Base-by-base conservation (phyloP, 30 jellyfish, hydroid and myxozoan species). In the Hydractinia symbiolongicarpus region DNA sequence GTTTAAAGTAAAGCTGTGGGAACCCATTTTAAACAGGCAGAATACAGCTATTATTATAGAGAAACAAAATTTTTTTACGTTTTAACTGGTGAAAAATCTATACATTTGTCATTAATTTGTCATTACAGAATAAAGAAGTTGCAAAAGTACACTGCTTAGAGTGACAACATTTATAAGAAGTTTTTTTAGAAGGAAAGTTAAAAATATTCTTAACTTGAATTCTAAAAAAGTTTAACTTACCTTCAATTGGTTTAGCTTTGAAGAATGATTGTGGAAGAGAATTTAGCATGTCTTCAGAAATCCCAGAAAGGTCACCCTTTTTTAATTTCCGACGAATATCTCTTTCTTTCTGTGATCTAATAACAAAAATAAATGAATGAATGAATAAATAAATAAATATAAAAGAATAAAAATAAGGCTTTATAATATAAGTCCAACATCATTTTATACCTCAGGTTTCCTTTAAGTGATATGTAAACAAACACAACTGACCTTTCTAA, bases 281-380 rank as follows among this genome's bases (percentile, higher is more conserved):
- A 53, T 88, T 73, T 54, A 91, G 82, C 44, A 91, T 88, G 51
- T 86, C 95, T 66, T 86, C 95, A 49, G 97, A 88, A 19, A 91
- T 88, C 9, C 97, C 95, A 58, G 96, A 69, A 9, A 91, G 67
- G 54, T 91, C 97, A 51, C 97, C 97, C 64, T 82, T 86, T 68
- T 86, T 86, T 20, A 91, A 79, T 66, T 86, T 91, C 53, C 85
- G 94, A 8, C 97, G 76, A 50, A 91, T 91, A 13, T 91, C 97
- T 86, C 97, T 88, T 76, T 91, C 97, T 72, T 58, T 77, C 73
- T 91, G 97, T 21, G 90, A 70, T 79, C 97, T 91, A 40, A 4
- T 4, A 1, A 55, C 49, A 52, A 9, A 66, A 20, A 69, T 8
- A 78, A 10, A 0, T 30, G 44, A 30, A 30, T 30, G 44, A 30